phyloP scores from a whole-genome alignment of 1,140 invertebrate species.

The Pseudomyrmex sp. region DNA sequence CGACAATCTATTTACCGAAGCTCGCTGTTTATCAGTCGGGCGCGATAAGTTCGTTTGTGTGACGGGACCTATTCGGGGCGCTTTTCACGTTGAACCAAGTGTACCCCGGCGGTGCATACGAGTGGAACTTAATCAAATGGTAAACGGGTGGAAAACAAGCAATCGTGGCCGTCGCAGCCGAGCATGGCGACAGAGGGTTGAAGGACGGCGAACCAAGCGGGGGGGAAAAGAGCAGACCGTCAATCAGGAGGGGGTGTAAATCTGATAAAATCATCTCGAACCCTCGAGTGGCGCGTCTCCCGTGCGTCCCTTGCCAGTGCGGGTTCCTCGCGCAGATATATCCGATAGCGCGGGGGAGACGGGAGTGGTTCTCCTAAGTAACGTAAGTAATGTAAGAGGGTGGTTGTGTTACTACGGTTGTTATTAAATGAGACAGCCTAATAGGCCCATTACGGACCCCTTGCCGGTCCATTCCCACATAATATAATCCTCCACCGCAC shows the following conservation, averaged over 20 bases:
- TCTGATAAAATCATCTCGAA: conserved; percentile 85
- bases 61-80: conserved; percentile 7
- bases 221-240: conserved; percentile 54
- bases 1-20: conserved; percentile 36
- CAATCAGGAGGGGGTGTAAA: conserved; percentile 77
- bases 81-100: conserved; percentile 26
- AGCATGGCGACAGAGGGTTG: conserved; percentile 61
- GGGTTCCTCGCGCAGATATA: conserved; percentile 73
- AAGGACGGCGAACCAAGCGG: conserved; percentile 22
- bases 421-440: conserved; percentile 86
- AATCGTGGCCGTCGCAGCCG: conserved; percentile 76
- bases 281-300: conserved; percentile 66
- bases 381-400: conserved; percentile 83
- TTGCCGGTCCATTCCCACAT: conserved; percentile 82
- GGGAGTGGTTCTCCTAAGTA: conserved; percentile 71
- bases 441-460: conserved; percentile 85
- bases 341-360: conserved; percentile 68
- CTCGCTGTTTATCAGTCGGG: conserved; percentile 12
- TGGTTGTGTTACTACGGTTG: conserved; percentile 82
- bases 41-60: conserved; percentile 46
- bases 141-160: conserved; percentile 85
- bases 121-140: conserved; percentile 84
- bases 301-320: conserved; percentile 64
- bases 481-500: conserved; percentile 84
- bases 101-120: conserved; percentile 53